phyloP scores from a whole-genome alignment of 2,113 vertebrate species.

The Dendrocopos noguchii region DNA sequence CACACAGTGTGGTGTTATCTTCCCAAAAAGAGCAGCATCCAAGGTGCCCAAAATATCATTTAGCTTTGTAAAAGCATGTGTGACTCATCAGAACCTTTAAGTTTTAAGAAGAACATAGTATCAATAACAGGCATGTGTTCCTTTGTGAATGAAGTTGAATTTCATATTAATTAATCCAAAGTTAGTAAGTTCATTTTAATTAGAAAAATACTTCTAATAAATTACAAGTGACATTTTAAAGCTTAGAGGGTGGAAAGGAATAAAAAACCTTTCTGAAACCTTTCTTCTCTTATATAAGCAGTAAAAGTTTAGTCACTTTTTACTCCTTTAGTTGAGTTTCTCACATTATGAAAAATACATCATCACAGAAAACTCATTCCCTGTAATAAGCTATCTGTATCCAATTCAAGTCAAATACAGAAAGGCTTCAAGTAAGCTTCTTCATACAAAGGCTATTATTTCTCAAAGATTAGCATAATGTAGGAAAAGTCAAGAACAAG shows the following conservation, averaged over 20 bases:
- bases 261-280: neutral
- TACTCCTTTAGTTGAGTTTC: neutral
- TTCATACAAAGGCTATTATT: neutral
- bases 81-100: neutral
- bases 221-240: neutral
- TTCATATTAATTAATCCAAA: neutral
- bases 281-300: neutral
- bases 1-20: neutral
- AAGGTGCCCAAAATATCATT: neutral
- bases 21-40: neutral
- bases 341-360: neutral
- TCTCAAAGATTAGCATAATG: neutral
- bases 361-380: neutral
- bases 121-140: neutral
- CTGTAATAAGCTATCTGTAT: neutral
- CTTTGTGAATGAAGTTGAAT: neutral
- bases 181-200: neutral
- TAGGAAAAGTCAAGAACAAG: neutral
- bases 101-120: neutral
- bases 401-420: neutral
- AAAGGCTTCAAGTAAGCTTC: neutral
- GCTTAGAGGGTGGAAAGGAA: neutral
- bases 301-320: neutral
- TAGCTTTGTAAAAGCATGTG: neutral
- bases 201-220: neutral